Evolutionary conservation across 2,797 vertebrate genomes (phyloP), one percentile per base, ranked within the genome.

Genomic region (Anomalospiza imberbis): DNA sequence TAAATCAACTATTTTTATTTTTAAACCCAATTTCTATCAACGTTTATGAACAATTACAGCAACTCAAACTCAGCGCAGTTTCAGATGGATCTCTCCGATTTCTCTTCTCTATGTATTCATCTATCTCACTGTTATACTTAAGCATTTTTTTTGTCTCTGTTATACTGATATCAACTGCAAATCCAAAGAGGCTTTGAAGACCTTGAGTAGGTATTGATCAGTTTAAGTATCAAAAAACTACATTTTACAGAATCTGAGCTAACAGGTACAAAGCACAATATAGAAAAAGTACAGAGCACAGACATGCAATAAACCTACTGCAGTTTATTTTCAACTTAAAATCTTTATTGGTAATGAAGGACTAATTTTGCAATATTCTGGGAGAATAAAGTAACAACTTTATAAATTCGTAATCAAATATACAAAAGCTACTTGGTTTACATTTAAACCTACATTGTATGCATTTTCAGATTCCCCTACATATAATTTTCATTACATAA

Each of bases 81-180:
- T 95, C 88, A 97, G 85, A 96, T 92, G 88, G 71, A 95, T 95
- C 67, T 95, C 95, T 94, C 81, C 20, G 74, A 94, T 94, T 96
- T 95, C 85, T 93, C 85, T 61, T 87, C 38, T 83, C n/a, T 94
- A n/a, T 67, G 31, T 93, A 94, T 91, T 94, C 40, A 95, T 96
- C 83, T 94, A 91, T 95, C 94, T 91, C 89, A 55, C 65, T 88
- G 42, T 66, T 80, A 67, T 61, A 87, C 40, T 91, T 84, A 60
- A 74, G 22, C 11, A 5, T 16, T 76, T 89, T 86, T 89, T 78
- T 77, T 44, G 34, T 68, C 84, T 80, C 81, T 90, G 36, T 88
- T 94, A 91, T 70, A 85, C 73, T 63, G 54, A 77, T 89, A 94
- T 24, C 78, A 93, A 60, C 67, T 53, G 19, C 58, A 96, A 91